Percentiles rank a stretch among this genome's conserved stretches.
These are phyloP conservation scores for Lepidostoma basale DNA, from an alignment of 1,140 invertebrate species.

Conservation along the genomic window DNA sequence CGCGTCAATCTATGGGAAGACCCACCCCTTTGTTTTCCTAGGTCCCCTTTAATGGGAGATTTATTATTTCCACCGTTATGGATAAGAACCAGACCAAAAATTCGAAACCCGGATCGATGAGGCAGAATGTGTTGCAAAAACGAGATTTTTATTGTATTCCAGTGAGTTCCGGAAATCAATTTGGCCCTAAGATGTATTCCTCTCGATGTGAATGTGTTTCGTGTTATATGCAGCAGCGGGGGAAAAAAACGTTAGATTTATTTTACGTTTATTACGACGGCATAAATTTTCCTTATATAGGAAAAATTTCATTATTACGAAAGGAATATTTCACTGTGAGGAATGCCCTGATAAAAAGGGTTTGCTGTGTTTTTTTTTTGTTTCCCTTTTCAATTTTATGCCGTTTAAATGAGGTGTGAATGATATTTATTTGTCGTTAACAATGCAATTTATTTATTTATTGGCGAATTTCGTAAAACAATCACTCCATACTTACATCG, in stretches of 20 bases:
- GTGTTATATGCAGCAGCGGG: not conserved
- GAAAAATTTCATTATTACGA: not conserved
- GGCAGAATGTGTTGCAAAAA: not conserved
- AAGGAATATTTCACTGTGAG: too few relatives aligned
- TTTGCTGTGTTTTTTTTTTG: too few relatives aligned
- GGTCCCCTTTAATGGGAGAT: not conserved
- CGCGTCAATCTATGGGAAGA: not conserved
- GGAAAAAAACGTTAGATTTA: not conserved
- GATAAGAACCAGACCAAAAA: not conserved
- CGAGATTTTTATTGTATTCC: not conserved
- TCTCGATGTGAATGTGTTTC: not conserved
- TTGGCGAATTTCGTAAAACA: too few relatives aligned
- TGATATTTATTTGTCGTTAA: too few relatives aligned
- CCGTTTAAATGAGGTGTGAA: too few relatives aligned
- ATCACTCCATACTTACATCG: too few relatives aligned
- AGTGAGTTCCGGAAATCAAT: slow-evolving; percentile 5
- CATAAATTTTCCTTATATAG: not conserved
- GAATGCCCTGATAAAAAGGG: too few relatives aligned
- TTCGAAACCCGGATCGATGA: not conserved
- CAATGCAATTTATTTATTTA: too few relatives aligned
- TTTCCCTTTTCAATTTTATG: too few relatives aligned
- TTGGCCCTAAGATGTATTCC: not conserved
- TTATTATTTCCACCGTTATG: not conserved
- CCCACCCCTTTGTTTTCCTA: not conserved
- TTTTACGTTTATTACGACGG: not conserved